Conservation (phyloP, 1,140 invertebrate genomes). For the Euwallacea fornicatus region DNA sequence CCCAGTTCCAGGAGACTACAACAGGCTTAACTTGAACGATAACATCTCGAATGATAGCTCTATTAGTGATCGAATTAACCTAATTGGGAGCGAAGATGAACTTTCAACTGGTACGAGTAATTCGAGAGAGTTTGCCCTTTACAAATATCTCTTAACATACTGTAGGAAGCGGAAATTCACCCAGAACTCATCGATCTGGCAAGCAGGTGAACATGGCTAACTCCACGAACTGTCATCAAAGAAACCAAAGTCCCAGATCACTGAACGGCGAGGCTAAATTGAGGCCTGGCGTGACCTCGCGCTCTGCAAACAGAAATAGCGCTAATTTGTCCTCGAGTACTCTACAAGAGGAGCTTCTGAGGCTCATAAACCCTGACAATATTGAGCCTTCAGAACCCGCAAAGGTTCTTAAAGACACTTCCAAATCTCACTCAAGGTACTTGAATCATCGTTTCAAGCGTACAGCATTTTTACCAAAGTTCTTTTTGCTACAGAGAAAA, state of each 20-base stretch:
- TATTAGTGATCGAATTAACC: slow-evolving; percentile 52
- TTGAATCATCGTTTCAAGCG: slow-evolving; percentile 9
- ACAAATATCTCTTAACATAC: neutral
- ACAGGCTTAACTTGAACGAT: slow-evolving; percentile 52
- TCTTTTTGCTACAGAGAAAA: slow-evolving; percentile 52
- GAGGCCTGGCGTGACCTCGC: slow-evolving; percentile 55
- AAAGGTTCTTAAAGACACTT: slow-evolving; percentile 15
- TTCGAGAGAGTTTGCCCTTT: neutral
- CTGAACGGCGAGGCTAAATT: slow-evolving; percentile 57
- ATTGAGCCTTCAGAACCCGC: slow-evolving; percentile 50
- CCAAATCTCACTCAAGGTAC: slow-evolving; percentile 43
- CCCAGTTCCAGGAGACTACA: slow-evolving; percentile 30
- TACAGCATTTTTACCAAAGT: neutral
- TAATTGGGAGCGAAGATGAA: slow-evolving; percentile 60
- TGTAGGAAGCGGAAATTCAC: slow-evolving; percentile 57
- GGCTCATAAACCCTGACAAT: slow-evolving; percentile 84
- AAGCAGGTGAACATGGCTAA: slow-evolving; percentile 45
- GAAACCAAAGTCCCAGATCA: slow-evolving; percentile 65
- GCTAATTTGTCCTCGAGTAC: slow-evolving; percentile 68
- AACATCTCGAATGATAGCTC: slow-evolving; percentile 60
- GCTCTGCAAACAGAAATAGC: slow-evolving; percentile 59
- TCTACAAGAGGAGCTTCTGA: slow-evolving; percentile 85
- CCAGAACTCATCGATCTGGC: slow-evolving; percentile 55
- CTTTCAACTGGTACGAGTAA: slow-evolving; percentile 53
- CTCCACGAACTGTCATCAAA: slow-evolving; percentile 56